Evolutionary conservation across 2,888 invertebrate genomes (phyloP).

Genomic region (Rhingia campestris): DNA sequence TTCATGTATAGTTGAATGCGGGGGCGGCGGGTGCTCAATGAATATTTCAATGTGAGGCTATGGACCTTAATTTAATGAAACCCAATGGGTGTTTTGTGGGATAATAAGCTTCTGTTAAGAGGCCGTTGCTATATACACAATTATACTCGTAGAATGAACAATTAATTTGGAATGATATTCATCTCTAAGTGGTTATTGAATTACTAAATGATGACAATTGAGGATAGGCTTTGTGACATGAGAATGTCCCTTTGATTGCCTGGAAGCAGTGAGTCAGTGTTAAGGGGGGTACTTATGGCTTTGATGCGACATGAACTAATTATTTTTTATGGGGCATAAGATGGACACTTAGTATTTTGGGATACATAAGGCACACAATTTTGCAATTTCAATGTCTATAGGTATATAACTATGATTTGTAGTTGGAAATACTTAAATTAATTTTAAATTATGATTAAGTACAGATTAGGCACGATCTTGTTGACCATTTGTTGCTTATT

Average conservation of each 20-base stretch:
- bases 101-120: constrained; percentile 56
- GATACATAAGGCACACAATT: too few relatives aligned
- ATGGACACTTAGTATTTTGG: too few relatives aligned
- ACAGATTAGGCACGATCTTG: too few relatives aligned
- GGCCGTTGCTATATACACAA: constrained; percentile 28
- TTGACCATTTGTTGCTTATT: too few relatives aligned
- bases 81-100: constrained; percentile 62
- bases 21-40: constrained; percentile 29
- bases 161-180: constrained; percentile 51
- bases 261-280: neutral
- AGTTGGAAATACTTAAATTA: too few relatives aligned
- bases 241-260: neutral
- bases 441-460: too few relatives aligned
- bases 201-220: constrained; percentile 27
- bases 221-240: neutral
- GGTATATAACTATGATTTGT: too few relatives aligned
- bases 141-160: constrained; percentile 29
- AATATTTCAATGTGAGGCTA: constrained; percentile 56
- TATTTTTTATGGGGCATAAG: too few relatives aligned
- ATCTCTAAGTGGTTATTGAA: constrained; percentile 40
- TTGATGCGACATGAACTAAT: too few relatives aligned
- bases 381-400: too few relatives aligned
- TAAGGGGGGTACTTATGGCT: neutral
- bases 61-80: constrained; percentile 59
- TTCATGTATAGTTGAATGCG: constrained; percentile 11